Evolutionary conservation across 2,888 invertebrate genomes (phyloP).

Genomic region (Rhyacophila evoluta): DNA sequence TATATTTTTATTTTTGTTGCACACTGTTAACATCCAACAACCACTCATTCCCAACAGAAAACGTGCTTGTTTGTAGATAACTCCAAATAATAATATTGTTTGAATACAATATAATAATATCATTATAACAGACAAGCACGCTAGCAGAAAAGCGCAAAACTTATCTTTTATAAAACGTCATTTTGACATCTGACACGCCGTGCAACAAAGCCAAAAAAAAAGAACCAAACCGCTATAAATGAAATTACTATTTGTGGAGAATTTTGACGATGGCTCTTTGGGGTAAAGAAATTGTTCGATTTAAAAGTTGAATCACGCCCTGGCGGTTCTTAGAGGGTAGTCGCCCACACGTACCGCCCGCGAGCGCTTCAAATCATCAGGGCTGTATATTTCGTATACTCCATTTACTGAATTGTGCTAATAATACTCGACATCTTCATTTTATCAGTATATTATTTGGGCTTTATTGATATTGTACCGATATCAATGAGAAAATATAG

Average conservation of each 20-base stretch:
- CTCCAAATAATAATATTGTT: no score
- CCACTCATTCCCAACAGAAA: no score
- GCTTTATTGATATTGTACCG: background rate
- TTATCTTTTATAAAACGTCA: background rate
- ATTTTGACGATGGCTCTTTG: constrained; percentile 32
- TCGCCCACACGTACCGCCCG: constrained; percentile 2
- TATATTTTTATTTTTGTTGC: no score
- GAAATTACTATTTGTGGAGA: constrained; percentile 32
- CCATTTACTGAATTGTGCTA: background rate
- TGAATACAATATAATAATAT: no score
- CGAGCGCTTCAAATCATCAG: background rate
- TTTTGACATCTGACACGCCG: background rate
- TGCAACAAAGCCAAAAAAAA: background rate
- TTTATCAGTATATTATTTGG: background rate
- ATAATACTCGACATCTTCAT: background rate
- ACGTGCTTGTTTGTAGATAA: no score
- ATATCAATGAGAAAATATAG: no score
- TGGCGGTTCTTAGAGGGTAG: constrained; percentile 12
- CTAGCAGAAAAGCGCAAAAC: no score
- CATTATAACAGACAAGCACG: no score
- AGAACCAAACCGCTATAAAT: background rate
- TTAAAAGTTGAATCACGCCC: constrained; percentile 36
- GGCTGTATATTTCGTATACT: background rate
- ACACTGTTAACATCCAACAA: no score
- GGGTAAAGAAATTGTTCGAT: constrained; percentile 37